Evolutionary conservation across 2,888 invertebrate species (phyloP).

Genomic region (Camponotus fellah): DNA sequence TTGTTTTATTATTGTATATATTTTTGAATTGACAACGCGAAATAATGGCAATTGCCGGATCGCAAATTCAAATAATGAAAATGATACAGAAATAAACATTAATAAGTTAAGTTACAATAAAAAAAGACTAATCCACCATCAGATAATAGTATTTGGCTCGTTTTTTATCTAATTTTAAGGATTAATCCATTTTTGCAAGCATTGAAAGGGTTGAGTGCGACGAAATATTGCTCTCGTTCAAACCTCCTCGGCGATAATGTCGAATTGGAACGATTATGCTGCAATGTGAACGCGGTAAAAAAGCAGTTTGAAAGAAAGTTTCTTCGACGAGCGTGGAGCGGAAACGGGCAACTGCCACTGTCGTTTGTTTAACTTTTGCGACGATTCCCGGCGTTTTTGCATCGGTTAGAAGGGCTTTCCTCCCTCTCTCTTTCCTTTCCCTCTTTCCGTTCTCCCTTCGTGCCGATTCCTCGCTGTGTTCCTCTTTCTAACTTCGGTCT

Average conservation of each 20-base stretch:
- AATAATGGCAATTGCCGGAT: no score
- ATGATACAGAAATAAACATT: no score
- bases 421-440: slow-evolving; percentile 17
- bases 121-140: not conserved
- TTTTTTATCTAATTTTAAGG: slow-evolving; percentile 17
- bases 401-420: slow-evolving; percentile 52
- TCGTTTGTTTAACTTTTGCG: slow-evolving; percentile 74
- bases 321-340: slow-evolving; percentile 50
- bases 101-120: no score
- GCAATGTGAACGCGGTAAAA: slow-evolving; percentile 54
- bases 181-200: slow-evolving; percentile 23
- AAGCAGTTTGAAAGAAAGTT: slow-evolving; percentile 57
- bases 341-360: slow-evolving; percentile 65
- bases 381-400: slow-evolving; percentile 73
- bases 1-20: no score
- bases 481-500: slow-evolving; percentile 39
- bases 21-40: no score
- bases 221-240: slow-evolving; percentile 18
- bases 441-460: slow-evolving; percentile 10
- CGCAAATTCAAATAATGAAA: no score
- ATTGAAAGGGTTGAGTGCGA: not conserved
- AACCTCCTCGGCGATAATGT: slow-evolving; percentile 37
- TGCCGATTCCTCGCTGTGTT: slow-evolving; percentile 29
- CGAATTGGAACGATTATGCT: slow-evolving; percentile 49
- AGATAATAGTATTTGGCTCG: slow-evolving; percentile 1